Evolutionary conservation across 2,797 vertebrate species (phyloP).

Genomic region (Catharus ustulatus): DNA sequence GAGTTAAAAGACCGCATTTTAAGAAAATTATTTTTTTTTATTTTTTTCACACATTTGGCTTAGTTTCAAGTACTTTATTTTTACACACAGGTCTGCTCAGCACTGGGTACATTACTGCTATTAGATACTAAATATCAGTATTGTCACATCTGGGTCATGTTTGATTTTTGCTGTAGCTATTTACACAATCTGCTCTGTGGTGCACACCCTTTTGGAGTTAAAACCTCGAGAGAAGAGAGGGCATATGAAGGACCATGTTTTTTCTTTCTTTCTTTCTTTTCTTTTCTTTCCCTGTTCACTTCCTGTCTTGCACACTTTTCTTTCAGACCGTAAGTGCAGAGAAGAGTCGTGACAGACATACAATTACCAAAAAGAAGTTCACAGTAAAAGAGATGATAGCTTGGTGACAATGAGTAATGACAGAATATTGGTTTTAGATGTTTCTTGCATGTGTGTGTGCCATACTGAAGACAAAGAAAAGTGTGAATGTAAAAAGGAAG

Average conservation of each 20-base stretch:
- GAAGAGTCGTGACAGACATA: neutral
- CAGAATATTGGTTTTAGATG: neutral
- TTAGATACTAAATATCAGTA: neutral
- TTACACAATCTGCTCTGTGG: neutral
- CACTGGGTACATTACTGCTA: neutral
- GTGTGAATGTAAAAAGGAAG: neutral
- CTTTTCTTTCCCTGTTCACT: neutral
- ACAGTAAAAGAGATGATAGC: neutral
- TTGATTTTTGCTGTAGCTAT: neutral
- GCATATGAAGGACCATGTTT: neutral
- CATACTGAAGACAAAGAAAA: neutral
- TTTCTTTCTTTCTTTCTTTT: too few species aligned
- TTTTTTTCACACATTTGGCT: neutral
- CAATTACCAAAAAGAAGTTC: neutral
- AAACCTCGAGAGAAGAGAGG: neutral
- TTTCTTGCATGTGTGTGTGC: neutral
- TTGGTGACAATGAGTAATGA: neutral
- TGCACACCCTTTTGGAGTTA: neutral
- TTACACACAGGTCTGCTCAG: neutral
- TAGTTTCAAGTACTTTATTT: neutral
- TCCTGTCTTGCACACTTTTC: neutral
- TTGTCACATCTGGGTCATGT: neutral
- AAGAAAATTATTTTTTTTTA: neutral
- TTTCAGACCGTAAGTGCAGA: neutral
- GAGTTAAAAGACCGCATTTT: neutral